Evolutionary conservation across 2,888 invertebrate species (phyloP), one percentile per base, ranked within the genome.

Genomic region (Brachyptera risi): DNA sequence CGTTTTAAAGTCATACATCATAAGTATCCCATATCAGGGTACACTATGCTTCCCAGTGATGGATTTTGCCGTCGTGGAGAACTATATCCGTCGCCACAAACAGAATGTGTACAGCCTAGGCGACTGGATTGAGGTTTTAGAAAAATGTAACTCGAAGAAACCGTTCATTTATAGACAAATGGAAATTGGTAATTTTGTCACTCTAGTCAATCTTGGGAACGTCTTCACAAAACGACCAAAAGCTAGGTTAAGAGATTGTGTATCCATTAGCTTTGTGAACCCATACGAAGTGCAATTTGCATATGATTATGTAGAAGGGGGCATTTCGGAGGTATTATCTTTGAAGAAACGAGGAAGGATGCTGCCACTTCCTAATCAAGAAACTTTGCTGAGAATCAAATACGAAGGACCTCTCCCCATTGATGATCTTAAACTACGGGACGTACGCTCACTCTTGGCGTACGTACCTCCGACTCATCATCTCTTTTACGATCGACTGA

Each of bases 31-130:
- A 15, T 17, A 3, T 3, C 19, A 2, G 42, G 42, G 42, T 21
- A 42, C 42, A 42, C 42, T 2, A 42, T 42, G 42, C 17, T 42
- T n/a, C 38, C 38, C 13, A 42, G 42, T 42, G 42, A 42, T 42
- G 19, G 42, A 42, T 11, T 42, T 42, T 42, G 42, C 42, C 7
- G 19, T 42, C 21, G 42, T 42, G 1, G 42, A 42, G 19, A 42
- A 42, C 17, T 42, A 7, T 15, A 17, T 42, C 4, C 42, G 42
- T 2, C 2, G 17, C 1, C 42, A 42, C n/a, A 17, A 19, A 3
- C 42, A 42, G 19, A 42, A 17, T 3, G 42, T 42, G 7, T 42
- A 42, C 19, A 17, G 4, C 2, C 42, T 21, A 19, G 42, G 21
- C 17, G 42, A 42, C 7, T 42, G 42, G 42, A n/a, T 17, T 15